phyloP scores from a whole-genome alignment of 2,888 invertebrate species.

The Pseudococcus viburni region DNA sequence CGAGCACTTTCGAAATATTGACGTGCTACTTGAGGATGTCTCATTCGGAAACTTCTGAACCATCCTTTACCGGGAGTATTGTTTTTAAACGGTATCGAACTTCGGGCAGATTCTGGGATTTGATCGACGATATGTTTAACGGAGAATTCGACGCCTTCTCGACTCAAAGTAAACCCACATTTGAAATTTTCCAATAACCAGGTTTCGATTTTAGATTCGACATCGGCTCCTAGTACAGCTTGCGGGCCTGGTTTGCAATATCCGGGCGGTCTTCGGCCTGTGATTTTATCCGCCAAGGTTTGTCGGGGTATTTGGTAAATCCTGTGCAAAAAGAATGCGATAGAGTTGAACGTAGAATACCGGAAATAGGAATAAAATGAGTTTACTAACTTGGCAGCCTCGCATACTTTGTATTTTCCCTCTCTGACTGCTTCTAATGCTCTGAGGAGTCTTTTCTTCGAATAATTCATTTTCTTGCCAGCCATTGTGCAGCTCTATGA shows the following conservation, averaged over 20 bases:
- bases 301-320: slow-evolving; percentile 26
- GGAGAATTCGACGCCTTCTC: slow-evolving; percentile 1
- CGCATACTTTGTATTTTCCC: slow-evolving; percentile 40
- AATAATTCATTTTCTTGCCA: slow-evolving; percentile 29
- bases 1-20: neutral
- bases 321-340: neutral
- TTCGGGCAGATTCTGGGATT: neutral
- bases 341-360: neutral
- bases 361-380: neutral
- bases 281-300: slow-evolving; percentile 33
- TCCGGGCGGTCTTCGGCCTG: slow-evolving; percentile 24
- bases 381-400: slow-evolving; percentile 5
- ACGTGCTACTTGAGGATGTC: neutral
- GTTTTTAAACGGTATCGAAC: slow-evolving; percentile 38
- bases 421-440: neutral
- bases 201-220: slow-evolving; percentile 2
- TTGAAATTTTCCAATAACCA: neutral
- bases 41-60: slow-evolving; percentile 24
- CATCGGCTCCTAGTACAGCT: slow-evolving; percentile 18
- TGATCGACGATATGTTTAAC: neutral
- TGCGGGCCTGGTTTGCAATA: slow-evolving; percentile 26
- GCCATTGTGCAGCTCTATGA: neutral
- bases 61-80: slow-evolving; percentile 37
- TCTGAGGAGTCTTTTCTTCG: neutral
- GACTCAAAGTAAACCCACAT: neutral